Base-by-base conservation (phyloP, 2,113 vertebrate species). In the Ovis aries region DNA sequence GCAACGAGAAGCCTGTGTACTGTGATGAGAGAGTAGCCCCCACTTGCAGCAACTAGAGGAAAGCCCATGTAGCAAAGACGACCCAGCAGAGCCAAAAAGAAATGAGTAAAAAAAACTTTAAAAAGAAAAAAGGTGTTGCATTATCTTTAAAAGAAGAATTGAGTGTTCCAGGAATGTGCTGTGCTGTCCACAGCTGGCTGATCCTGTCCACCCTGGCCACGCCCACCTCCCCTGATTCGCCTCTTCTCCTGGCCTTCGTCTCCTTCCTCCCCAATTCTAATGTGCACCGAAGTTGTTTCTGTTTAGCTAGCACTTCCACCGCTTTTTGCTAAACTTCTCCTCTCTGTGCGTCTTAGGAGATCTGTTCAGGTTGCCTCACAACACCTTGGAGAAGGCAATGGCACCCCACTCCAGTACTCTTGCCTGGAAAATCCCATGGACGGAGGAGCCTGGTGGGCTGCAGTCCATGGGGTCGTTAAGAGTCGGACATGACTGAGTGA, bases 361-460 rank as follows among this genome's bases (percentile, higher is more conserved):
- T 48, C 87, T 50, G 45, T 50, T 60, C 36, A 97, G 53, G 3
- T 48, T 62, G 62, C 31, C 40, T 94, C 71, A 40, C 7, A 27
- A 60, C 15, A 48, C 50, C 50, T 31, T 62, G 59, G 59, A 60
- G 59, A 60, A 60, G 27, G 27, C 27, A 31, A 6, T 60, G 59
- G 27, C 59, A 60, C 5, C 59, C 27, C 59, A 60, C 27, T 60
- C 59, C 59, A 60, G 59, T 60, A 14, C 59, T 60, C 59, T 60
- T 31, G 59, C 59, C 59, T 31, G 59, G 59, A 31, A 14, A 60
- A 60, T 14, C 12, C 59, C 13, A 29, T 60, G 27, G 13, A 62
- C 0, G 0, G 59, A 62, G 59, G 13, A 62, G 5, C 29, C 29
- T 31, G 29, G 29, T 15, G 0, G 29, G 59, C 59, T 62, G 29